Conservation (phyloP, 2,113 vertebrate species). For the Oreochromis tanganicae region DNA sequence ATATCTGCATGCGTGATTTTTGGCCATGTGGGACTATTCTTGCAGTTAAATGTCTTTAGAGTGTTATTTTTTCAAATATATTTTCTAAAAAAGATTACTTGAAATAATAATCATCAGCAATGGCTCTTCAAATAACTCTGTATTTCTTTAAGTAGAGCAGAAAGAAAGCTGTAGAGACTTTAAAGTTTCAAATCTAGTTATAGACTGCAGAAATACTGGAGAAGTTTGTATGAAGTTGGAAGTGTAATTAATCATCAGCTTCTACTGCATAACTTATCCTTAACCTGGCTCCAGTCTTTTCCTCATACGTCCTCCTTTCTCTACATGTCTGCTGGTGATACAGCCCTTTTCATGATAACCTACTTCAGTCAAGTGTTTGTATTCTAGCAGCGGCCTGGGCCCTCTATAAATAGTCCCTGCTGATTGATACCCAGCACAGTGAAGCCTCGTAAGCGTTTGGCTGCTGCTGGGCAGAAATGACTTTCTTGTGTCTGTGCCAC, state of each 20-base stretch:
- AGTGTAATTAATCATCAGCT: slow-evolving; percentile 32
- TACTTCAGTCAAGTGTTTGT: slow-evolving; percentile 64
- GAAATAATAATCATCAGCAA: background rate
- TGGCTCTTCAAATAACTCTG: background rate
- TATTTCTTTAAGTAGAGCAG: background rate
- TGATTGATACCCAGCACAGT: slow-evolving; percentile 58
- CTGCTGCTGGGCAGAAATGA: slow-evolving; percentile 46
- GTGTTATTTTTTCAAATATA: background rate
- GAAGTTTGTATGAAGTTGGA: background rate
- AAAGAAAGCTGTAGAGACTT: background rate
- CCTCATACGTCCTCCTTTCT: slow-evolving; percentile 10
- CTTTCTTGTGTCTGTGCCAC: slow-evolving; percentile 46
- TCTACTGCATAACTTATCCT: background rate
- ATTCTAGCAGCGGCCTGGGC: slow-evolving; percentile 41
- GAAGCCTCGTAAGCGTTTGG: slow-evolving; percentile 43
- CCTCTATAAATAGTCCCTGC: slow-evolving; percentile 66
- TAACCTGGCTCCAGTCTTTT: background rate
- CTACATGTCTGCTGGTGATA: background rate
- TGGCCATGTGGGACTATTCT: background rate
- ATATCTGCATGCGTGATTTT: accelerated
- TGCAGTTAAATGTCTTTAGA: background rate
- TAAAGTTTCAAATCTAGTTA: background rate
- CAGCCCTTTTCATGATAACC: slow-evolving; percentile 46
- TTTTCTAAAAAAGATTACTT: background rate
- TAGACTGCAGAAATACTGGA: background rate